phyloP scores from a whole-genome alignment of 2,113 vertebrate species.

The Galeopterus variegatus region DNA sequence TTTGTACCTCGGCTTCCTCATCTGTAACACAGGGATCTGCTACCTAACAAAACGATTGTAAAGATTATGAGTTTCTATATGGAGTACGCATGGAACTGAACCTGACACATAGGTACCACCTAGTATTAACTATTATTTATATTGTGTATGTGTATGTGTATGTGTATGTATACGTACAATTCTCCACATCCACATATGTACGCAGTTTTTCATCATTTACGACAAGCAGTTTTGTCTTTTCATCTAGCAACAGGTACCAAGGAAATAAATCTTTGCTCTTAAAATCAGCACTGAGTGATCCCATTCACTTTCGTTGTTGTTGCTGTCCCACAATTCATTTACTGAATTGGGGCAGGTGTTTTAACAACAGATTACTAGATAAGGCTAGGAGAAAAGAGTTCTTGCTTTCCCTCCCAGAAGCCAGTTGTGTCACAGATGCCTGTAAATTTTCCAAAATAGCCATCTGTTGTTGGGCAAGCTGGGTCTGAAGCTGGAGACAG shows the following conservation, averaged over 20 bases:
- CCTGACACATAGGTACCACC: not conserved
- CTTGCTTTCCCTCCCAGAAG: slow-evolving; percentile 52
- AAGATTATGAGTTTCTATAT: not conserved
- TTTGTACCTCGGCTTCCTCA: not conserved
- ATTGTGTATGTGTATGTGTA: too few species aligned
- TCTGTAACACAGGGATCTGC: not conserved
- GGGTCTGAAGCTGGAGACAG: slow-evolving; percentile 77
- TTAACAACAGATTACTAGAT: not conserved
- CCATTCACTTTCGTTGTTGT: not conserved
- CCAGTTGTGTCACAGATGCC: slow-evolving; percentile 61
- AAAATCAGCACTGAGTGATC: not conserved
- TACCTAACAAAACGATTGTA: not conserved
- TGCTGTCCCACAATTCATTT: slow-evolving; percentile 64
- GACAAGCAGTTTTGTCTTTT: slow-evolving; percentile 1
- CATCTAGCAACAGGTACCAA: not conserved
- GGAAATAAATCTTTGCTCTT: not conserved
- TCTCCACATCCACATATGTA: not conserved
- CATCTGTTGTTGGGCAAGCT: slow-evolving; percentile 74
- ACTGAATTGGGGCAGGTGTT: slow-evolving; percentile 54
- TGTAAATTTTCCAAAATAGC: slow-evolving; percentile 80
- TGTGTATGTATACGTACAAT: not conserved
- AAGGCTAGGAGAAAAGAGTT: slow-evolving; percentile 24
- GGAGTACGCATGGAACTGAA: not conserved
- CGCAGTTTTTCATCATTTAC: not conserved
- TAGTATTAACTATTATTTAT: not conserved